Base-by-base conservation (phyloP, 2,888 invertebrate species). In the Cylloceria caligata region DNA sequence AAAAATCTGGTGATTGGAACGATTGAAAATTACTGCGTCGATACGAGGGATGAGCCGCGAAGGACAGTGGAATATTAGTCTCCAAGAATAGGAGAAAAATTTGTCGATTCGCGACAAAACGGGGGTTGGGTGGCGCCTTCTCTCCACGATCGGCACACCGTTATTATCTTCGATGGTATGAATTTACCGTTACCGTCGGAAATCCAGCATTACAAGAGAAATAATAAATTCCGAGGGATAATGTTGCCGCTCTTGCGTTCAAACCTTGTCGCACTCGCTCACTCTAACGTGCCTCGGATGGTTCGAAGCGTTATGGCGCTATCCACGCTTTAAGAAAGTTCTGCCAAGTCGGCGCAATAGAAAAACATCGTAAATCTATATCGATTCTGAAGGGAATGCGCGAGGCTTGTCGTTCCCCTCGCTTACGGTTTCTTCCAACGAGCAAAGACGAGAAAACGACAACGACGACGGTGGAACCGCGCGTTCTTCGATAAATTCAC, bases 361-460 rank as follows among this genome's bases (percentile, higher is more conserved):
- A 92, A 92, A 92, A 92, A 92, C 92, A 92, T 91, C 92, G 89
- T 92, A 92, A 92, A 92, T 92, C 90, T 89, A 88, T 90, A 91
- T 91, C 91, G 91, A 91, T 90, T 89, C 71, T 84, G 80, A 84
- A 73, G 80, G 77, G 67, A 69, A 64, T 77, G 72, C 78, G 83
- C 85, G 83, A 24, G 24, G 21, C 52, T 81, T 84, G 85, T 85
- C 86, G 84, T 85, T 85, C 24, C 81, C 80, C 79, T 39, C 77
- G 84, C 72, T 81, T 78, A 21, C 52, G 3, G 24, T 52, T 6
- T 85, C 47, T 68, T 69, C 76, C 60, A 69, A 57, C 80, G 72
- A 60, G 76, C 65, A 80, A 83, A 80, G 83, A 77, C 75, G 74
- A 86, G 80, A 60, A 76, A 72, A 36, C 55, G 62, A 34, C 74